phyloP scores from a whole-genome alignment of 2,888 invertebrate genomes.

The Cosmopolites sordidus region DNA sequence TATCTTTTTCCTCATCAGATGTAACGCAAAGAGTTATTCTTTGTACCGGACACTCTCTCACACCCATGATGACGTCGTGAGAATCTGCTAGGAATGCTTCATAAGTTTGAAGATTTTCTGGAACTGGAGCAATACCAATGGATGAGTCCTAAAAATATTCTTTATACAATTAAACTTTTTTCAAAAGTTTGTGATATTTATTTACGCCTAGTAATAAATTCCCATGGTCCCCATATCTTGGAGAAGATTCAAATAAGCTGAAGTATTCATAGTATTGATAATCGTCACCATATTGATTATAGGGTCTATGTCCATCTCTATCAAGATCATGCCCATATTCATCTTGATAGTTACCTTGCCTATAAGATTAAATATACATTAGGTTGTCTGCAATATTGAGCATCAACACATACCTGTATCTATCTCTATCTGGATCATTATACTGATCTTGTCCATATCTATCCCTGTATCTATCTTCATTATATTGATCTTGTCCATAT shows the following conservation, averaged over 20 bases:
- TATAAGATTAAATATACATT: no score
- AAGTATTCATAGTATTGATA: slow-evolving; percentile 57
- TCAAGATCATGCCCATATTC: slow-evolving; percentile 37
- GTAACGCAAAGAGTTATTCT: slow-evolving; percentile 87
- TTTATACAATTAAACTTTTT: slow-evolving; percentile 3
- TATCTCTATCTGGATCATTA: neutral
- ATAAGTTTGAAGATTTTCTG: slow-evolving; percentile 73
- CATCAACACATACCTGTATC: neutral
- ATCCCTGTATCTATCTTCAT: slow-evolving; percentile 17
- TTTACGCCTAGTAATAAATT: slow-evolving; percentile 77
- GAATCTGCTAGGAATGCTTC: slow-evolving; percentile 66
- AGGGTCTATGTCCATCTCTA: neutral
- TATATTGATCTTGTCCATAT: slow-evolving; percentile 8
- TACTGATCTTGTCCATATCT: slow-evolving; percentile 31
- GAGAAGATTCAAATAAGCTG: slow-evolving; percentile 68
- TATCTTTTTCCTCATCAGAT: slow-evolving; percentile 83
- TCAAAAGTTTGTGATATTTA: no score
- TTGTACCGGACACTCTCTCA: slow-evolving; percentile 78
- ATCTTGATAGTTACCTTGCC: slow-evolving; percentile 18
- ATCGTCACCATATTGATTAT: no score
- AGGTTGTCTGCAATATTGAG: no score
- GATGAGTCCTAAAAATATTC: slow-evolving; percentile 75
- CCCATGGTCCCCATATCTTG: slow-evolving; percentile 61
- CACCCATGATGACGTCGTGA: slow-evolving; percentile 65
- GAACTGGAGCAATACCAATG: slow-evolving; percentile 59